Evolutionary conservation across 2,888 invertebrate species (phyloP), one percentile per base, ranked within the genome.

Genomic region (Heliconius hortense): DNA sequence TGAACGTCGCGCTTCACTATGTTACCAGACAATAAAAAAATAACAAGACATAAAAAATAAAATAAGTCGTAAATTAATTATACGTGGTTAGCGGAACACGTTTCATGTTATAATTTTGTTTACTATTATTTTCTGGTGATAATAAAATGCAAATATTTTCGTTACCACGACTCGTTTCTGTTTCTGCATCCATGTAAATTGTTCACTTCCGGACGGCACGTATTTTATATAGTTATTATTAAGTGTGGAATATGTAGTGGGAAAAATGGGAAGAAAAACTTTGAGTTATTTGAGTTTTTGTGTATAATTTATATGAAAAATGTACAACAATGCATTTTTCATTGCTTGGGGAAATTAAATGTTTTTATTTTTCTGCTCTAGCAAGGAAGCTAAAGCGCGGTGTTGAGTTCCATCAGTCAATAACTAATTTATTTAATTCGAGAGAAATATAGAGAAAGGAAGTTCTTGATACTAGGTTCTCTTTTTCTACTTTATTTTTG

Each of bases 31-130:
- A 31, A 60, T 13, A n/a, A 56, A 59, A 71, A 59, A 62, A 62
- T 62, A 18, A 21, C n/a, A 68, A 62, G 26, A 74, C n/a, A 28
- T 70, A 10, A 74, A 53, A 68, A 67, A 48, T 68, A 66, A 77
- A 75, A 70, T 74, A 74, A 74, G 73, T 73, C 66, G 77, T 77
- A 79, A 78, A 77, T 79, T 78, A 77, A 78, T 79, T 78, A 71
- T 60, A 64, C 74, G 76, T 69, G 73, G 74, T 78, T 48, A 68
- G 63, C 72, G 74, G 76, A 73, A 39, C 72, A 28, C 66, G 77
- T 73, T 75, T 78, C 77, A 74, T 77, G 75, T 75, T 68, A 73
- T 77, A 76, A 78, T 78, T 77, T 79, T 77, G 74, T 76, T 77
- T 74, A 71, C 75, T 74, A 72, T 73, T 74, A 77, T 76, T 72